Evolutionary conservation across 2,113 vertebrate species (phyloP), one percentile per base, ranked within the genome.

Genomic region (Falco punctatus): DNA sequence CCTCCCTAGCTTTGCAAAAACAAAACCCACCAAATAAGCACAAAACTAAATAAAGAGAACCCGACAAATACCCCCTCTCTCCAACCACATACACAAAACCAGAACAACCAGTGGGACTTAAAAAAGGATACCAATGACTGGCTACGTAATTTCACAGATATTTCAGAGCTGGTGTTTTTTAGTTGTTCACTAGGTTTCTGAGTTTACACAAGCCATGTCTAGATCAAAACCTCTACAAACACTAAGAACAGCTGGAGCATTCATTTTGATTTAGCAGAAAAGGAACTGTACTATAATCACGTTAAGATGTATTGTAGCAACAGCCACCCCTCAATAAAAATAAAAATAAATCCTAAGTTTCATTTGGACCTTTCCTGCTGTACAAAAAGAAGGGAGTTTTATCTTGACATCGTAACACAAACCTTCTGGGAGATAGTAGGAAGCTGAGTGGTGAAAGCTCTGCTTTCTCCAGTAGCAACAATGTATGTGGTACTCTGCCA

Each of bases 401-500:
- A 64, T n/a, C 54, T 18, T 33, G 62, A 69, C 38, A 27, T 0
- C 13, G 40, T 72, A 91, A 86, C 15, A 51, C 49, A 75, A 59
- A 67, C 23, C 42, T 18, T 18, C 15, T 21, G 27, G 18, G 51
- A 86, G 27, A 48, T 2, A 35, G 52, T 0, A 66, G n/a, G 24
- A 65, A 86, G 38, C 21, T n/a, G n/a, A 4, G 17, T 11, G 23
- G 58, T 15, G 35, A 75, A 58, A 66, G 38, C 42, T 59, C 44
- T 38, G 4, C 15, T 13, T 74, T 61, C 46, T 48, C 23, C 61
- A 27, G 12, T 2, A 75, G 40, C 32, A 69, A 32, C 7, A 4
- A 3, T 0, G 20, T 21, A 22, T 11, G 35, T 49, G 44, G 9
- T 19, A 10, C 44, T 26, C 13, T 26, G 62, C 62, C 4, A 0